Evolutionary conservation across 2,113 vertebrate species (phyloP), one percentile per base, ranked within the genome.

Genomic region (Hiodon alosoides): DNA sequence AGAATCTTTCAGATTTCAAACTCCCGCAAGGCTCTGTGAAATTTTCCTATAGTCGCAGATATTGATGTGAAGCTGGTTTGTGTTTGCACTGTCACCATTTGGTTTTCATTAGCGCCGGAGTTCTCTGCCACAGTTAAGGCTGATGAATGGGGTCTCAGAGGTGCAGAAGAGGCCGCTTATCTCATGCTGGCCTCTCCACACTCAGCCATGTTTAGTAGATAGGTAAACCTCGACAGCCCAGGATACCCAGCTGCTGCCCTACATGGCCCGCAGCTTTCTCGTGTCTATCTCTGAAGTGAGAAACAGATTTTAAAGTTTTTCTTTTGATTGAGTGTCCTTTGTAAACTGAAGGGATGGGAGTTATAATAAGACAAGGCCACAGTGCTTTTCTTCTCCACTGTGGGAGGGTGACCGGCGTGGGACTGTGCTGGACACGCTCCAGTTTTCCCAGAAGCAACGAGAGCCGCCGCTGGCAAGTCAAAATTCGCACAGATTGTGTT

Each of bases 361-460:
- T 13, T 9, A 13, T 16, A 3, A 14, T 17, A 16, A 69, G 17
- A 16, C 7, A 54, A 16, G 67, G 11, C 14, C 2, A 9, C 7
- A 4, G 1, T 46, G 46, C 52, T 74, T 55, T 62, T 13, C 54
- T 57, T 52, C 13, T 57, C 62, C 51, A 14, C 9, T 4, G 51
- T 46, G 7, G 17, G 69, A 58, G 70, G 14, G 70, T 0, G 14
- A 59, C 3, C 70, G 31, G 57, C 46, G 50, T 50, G 55, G 13
- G 70, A 71, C 77, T 76, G 55, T 13, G 54, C 72, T 88, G 86
- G 82, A 85, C 79, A 69, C 72, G 78, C 57, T 82, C 62, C 8
- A 77, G 76, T 51, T 51, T 80, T 84, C 84, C 79, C 83, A 83
- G 79, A 80, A 75, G 78, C 72, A 81, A 83, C 79, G 73, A 72